Percentiles rank a stretch among this genome's conserved stretches.
These are phyloP conservation scores for Proterorhinus semilunaris DNA, from an alignment of 2,113 vertebrate species.

Conservation along the genomic window DNA sequence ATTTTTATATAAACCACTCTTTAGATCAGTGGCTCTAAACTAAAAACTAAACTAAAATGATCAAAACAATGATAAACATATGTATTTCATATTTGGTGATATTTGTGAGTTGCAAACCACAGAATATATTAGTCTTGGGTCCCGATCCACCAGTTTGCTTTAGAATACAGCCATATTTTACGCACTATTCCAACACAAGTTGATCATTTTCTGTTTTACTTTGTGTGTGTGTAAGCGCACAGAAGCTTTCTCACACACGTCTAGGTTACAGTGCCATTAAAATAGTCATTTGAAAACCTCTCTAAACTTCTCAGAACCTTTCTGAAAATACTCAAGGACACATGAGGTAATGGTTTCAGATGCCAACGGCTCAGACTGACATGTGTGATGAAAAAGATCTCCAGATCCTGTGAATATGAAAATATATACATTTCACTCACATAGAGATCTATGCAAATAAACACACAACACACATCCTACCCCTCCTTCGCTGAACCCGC, in stretches of 20 bases:
- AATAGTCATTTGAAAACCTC: slow-evolving; percentile 50
- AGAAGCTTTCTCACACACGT: slow-evolving; percentile 50
- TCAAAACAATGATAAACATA: no score
- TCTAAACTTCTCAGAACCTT: slow-evolving; percentile 65
- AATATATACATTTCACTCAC: slow-evolving; percentile 51
- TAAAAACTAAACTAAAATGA: no score
- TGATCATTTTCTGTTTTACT: background rate
- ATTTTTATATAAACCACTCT: no score
- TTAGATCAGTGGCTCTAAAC: no score
- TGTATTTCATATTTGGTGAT: no score
- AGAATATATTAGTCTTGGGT: no score
- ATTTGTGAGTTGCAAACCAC: no score
- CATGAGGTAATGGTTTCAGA: slow-evolving; percentile 65
- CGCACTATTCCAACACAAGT: no score
- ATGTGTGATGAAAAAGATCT: slow-evolving; percentile 79
- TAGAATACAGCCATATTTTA: no score
- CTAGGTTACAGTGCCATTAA: slow-evolving; percentile 49
- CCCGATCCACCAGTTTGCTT: no score
- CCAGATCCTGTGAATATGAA: slow-evolving; percentile 24
- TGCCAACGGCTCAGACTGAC: slow-evolving; percentile 56
- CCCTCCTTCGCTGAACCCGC: slow-evolving; percentile 50
- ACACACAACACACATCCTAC: slow-evolving; percentile 55
- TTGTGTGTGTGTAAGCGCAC: slow-evolving; percentile 25
- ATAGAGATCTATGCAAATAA: slow-evolving; percentile 52
- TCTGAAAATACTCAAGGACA: slow-evolving; percentile 68